Evolutionary conservation across 2,113 vertebrate species (phyloP).

Genomic region (Nannobrachium achirus): DNA sequence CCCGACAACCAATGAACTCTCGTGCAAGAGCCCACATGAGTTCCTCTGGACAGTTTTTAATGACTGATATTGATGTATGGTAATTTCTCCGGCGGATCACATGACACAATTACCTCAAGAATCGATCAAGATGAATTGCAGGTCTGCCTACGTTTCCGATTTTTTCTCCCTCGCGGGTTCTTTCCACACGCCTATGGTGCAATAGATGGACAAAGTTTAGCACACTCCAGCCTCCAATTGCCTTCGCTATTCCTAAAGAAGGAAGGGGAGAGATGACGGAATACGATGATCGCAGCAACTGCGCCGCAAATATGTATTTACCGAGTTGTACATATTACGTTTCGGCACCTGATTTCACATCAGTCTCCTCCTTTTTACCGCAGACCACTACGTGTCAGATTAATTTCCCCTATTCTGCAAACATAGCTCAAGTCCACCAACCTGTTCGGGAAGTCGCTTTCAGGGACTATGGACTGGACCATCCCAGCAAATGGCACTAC

Average conservation of each 20-base stretch:
- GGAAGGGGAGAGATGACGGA: constrained; percentile 92
- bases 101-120: constrained; percentile 99
- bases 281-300: constrained; percentile 94
- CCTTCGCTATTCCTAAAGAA: constrained; percentile 77
- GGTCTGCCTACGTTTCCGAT: constrained; percentile 97
- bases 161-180: constrained; percentile 90
- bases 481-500: constrained; percentile 94
- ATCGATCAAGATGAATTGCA: constrained; percentile 99
- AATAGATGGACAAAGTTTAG: constrained; percentile 98
- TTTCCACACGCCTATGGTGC: constrained; percentile 90
- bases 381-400: constrained; percentile 95
- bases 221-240: constrained; percentile 86
- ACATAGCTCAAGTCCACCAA: constrained; percentile 95
- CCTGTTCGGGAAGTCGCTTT: constrained; percentile 96
- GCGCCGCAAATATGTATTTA: constrained; percentile 96
- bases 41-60: constrained; percentile 86
- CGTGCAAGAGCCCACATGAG: constrained; percentile 76
- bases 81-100: constrained; percentile 99
- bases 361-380: constrained; percentile 94
- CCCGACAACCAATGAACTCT: constrained; percentile 85
- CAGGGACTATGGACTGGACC: constrained; percentile 97
- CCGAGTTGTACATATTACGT: constrained; percentile 97
- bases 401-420: constrained; percentile 96
- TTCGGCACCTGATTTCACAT: constrained; percentile 94
- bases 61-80: constrained; percentile 99